Percentiles rank a stretch among this genome's conserved stretches.
phyloP scores from a whole-genome alignment of 2,888 invertebrate genomes.

The Agrilus biguttatus region DNA sequence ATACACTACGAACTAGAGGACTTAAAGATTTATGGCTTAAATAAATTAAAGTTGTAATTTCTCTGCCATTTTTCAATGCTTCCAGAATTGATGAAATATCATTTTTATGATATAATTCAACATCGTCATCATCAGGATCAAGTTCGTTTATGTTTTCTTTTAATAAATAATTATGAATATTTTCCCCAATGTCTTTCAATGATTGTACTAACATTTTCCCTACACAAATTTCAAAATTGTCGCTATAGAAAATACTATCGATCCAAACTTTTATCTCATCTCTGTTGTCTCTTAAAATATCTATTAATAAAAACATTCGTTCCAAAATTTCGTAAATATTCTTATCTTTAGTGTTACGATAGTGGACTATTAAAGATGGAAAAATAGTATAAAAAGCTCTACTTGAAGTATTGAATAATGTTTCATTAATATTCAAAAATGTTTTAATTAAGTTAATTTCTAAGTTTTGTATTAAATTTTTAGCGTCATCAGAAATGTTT shows the following conservation, averaged over 20 bases:
- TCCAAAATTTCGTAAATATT: slow-evolving; percentile 26
- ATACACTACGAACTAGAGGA: slow-evolving; percentile 27
- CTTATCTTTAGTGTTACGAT: slow-evolving; percentile 27
- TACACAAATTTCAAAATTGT: not conserved
- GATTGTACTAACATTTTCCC: not conserved
- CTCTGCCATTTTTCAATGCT: slow-evolving; percentile 24
- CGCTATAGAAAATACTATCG: slow-evolving; percentile 4
- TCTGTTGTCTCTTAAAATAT: slow-evolving; percentile 47
- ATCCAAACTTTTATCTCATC: slow-evolving; percentile 38
- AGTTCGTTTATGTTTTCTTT: not conserved
- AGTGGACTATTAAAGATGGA: slow-evolving; percentile 25
- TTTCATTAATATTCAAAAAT: slow-evolving; percentile 24
- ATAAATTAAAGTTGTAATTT: not conserved
- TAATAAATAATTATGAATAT: too few relatives aligned
- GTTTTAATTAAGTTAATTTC: slow-evolving; percentile 31
- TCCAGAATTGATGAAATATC: slow-evolving; percentile 11
- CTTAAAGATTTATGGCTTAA: slow-evolving; percentile 14
- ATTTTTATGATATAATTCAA: not conserved
- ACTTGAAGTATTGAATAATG: slow-evolving; percentile 21
- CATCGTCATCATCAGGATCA: slow-evolving; percentile 1
- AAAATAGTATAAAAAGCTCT: slow-evolving; percentile 17
- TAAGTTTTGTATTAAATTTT: slow-evolving; percentile 8
- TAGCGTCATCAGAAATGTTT: too few relatives aligned
- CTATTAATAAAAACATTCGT: slow-evolving; percentile 44
- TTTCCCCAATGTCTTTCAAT: not conserved